Base-by-base conservation (phyloP, 1,140 invertebrate species). In the Danaus melanippus region DNA sequence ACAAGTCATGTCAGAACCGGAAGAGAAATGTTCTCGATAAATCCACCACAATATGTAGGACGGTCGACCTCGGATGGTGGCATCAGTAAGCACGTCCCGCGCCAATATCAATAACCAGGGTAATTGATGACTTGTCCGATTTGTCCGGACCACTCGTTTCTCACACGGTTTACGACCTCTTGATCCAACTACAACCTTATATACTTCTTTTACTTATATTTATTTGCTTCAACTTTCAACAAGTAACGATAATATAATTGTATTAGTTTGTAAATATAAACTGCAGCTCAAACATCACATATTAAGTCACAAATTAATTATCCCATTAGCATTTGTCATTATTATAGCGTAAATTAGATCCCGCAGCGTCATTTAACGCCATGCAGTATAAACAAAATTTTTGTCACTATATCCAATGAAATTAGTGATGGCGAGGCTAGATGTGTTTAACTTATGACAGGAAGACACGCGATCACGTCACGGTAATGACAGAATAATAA, bases 401-500 rank as follows among this genome's bases (percentile, higher is more conserved):
- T 85, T 84, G 82, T 85, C 80, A 84, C 82, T 74, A 79, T 78
- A 68, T 72, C 78, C 79, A 79, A 79, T 83, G 79, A 81, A 82
- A 86, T 86, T 82, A 85, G 82, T 71, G 64, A 60, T 45, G 52
- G 17, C 47, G 62, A 48, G 53, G 60, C 64, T 79, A 67, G 74
- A 76, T 77, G 73, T 67, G 57, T 65, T 51, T 83, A 71, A 86
- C 77, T 86, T 86, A 86, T 84, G 83, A 86, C 71, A 53, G 46
- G 56, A 45, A 21, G 63, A 56, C 83, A 86, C 79, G 83, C 83
- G 69, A 86, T 56, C 71, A 69, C 69, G 79, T 81, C 77, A 78
- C 58, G 58, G 74, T 85, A 86, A 86, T 79, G 83, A 86, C 79
- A 86, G 76, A 74, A 83, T 84, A 84, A 86, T 86, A 86, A 86